Percentiles rank a stretch among this genome's conserved stretches.
Evolutionary conservation across 2,888 invertebrate genomes (phyloP).

Genomic region (Polymixis lichenea): DNA sequence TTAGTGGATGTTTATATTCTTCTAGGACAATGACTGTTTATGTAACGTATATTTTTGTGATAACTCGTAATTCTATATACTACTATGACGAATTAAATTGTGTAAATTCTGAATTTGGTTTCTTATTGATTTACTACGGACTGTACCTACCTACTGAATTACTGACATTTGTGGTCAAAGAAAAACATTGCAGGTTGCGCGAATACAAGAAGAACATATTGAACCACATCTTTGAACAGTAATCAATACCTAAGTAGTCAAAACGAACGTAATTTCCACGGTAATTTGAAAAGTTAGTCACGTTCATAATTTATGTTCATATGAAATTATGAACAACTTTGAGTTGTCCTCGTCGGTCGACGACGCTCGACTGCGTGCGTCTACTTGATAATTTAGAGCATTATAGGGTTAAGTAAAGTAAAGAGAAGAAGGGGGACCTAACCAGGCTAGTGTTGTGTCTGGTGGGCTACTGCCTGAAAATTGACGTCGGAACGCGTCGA

Average conservation of each 20-base stretch:
- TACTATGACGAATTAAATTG: conserved; percentile 58
- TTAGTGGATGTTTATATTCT: conserved; percentile 59
- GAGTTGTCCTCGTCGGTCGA: not conserved
- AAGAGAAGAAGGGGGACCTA: not conserved
- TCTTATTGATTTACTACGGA: not conserved
- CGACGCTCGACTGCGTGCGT: too few species aligned
- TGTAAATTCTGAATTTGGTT: conserved; percentile 31
- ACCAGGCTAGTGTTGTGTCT: not conserved
- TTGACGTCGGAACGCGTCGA: not conserved
- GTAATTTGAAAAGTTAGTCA: not conserved
- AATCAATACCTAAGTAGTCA: not conserved
- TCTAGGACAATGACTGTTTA: conserved; percentile 62
- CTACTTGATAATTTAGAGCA: not conserved
- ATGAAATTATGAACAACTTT: not conserved
- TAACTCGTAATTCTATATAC: conserved; percentile 59
- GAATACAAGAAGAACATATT: not conserved
- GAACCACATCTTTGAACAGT: not conserved
- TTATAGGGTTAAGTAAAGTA: not conserved
- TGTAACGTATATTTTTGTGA: conserved; percentile 64
- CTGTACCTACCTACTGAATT: not conserved
- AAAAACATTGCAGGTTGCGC: not conserved
- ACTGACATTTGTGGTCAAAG: not conserved
- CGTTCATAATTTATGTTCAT: not conserved
- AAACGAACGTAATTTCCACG: not conserved
- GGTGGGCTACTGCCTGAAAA: not conserved